phyloP scores from a whole-genome alignment of 2,888 invertebrate species.

The Mythimna lalbum region DNA sequence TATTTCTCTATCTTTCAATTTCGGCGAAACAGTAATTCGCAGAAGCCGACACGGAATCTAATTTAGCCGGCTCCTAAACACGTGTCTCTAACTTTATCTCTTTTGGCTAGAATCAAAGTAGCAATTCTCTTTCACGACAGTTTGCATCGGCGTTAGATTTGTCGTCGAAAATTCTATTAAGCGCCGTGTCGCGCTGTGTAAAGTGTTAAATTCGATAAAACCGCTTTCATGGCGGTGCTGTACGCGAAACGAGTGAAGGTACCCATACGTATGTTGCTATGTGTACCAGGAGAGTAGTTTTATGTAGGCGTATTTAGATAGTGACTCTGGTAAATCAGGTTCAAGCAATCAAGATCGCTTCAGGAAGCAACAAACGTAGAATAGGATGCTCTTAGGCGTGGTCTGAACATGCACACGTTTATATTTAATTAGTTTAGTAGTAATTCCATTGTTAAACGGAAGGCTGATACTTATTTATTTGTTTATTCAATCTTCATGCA shows the following conservation, averaged over 20 bases:
- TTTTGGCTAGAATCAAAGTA: conserved; percentile 60
- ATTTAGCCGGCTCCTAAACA: conserved; percentile 53
- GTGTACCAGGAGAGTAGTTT: conserved; percentile 26
- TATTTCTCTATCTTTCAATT: conserved; percentile 36
- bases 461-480: too few species aligned
- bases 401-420: background rate
- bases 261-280: conserved; percentile 1
- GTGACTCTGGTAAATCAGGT: background rate
- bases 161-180: conserved; percentile 62
- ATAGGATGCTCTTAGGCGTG: background rate
- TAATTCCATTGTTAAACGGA: too few species aligned
- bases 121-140: conserved; percentile 61
- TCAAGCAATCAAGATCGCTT: conserved; percentile 8
- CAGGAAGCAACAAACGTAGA: background rate
- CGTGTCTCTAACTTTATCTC: conserved; percentile 57
- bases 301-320: conserved; percentile 10
- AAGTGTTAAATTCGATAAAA: conserved; percentile 65
- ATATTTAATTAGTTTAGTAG: too few species aligned
- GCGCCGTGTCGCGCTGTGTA: conserved; percentile 58
- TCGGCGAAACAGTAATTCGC: conserved; percentile 32
- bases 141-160: conserved; percentile 63
- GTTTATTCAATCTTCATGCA: too few species aligned
- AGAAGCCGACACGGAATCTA: conserved; percentile 41
- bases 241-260: conserved; percentile 15
- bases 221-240: conserved; percentile 56